Evolutionary conservation across 2,888 invertebrate species (phyloP), one percentile per base, ranked within the genome.

Genomic region (Eurytoma adleriae): DNA sequence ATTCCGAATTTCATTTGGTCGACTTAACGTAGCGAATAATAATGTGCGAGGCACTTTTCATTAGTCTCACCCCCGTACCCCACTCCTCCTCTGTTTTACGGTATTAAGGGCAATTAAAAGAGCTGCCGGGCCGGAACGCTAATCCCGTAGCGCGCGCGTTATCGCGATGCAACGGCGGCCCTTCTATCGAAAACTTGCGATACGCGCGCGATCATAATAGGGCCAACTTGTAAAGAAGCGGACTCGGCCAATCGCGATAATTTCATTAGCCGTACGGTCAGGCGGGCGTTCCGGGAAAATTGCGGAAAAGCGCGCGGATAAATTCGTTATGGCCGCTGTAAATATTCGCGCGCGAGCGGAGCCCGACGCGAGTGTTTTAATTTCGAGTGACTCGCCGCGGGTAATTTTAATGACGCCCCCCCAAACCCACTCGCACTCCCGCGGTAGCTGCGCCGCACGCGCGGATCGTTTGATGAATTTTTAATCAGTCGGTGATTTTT

Each of bases 1-100:
- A 89, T 89, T 88, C 85, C 85, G 84, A 89, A 89, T 89, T 90
- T 89, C 88, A 89, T 89, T 89, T 88, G 85, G 86, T 40, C 87
- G 86, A 89, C 88, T 87, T 88, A 89, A 89, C 89, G 89, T 89
- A 89, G 85, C 88, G 88, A 88, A 89, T 88, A 88, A 89, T 88
- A 88, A 88, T 88, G 87, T 83, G 82, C 75, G 82, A 69, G 70
- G 87, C 86, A 88, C 88, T 89, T 88, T 89, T 89, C 88, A 89
- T 89, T 88, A 64, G 64, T 87, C 86, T 27, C 50, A n/a, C n/a
- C n/a, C 52, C 48, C 24, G 24, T 14, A 50, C 2, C 3, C 85
- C 85, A 81, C 61, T 61, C 16, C 82, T 40, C 4, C 62, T 71
- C 54, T 30, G 40, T 77, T 86, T 87, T 86, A 85, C 86, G 84